phyloP scores from a whole-genome alignment of 1,140 invertebrate species.

The Bombus cullumanus region DNA sequence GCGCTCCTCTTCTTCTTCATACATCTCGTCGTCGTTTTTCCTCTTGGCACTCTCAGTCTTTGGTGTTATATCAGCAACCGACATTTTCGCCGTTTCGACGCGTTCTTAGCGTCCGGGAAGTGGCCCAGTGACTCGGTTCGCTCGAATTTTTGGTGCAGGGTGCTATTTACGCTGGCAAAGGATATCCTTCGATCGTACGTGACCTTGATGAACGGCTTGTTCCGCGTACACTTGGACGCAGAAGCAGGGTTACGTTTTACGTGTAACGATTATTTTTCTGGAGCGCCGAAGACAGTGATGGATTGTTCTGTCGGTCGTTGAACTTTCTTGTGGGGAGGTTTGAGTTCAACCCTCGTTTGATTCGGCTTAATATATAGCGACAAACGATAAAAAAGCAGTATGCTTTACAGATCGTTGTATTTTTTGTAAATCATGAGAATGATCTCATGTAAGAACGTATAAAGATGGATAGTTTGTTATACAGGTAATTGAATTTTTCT shows the following conservation, averaged over 20 bases:
- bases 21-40: background rate
- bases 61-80: slow-evolving; percentile 26
- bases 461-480: background rate
- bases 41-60: background rate
- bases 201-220: background rate
- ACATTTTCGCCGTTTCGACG: slow-evolving; percentile 49
- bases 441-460: background rate
- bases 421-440: background rate
- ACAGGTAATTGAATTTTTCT: background rate
- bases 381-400: background rate
- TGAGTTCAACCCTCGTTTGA: background rate
- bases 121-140: slow-evolving; percentile 14
- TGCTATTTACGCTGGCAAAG: background rate
- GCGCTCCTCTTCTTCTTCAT: background rate
- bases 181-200: background rate
- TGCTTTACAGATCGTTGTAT: background rate
- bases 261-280: background rate
- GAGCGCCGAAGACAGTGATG: background rate
- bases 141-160: background rate
- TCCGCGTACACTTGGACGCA: background rate
- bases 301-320: background rate
- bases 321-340: background rate
- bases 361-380: background rate
- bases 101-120: slow-evolving; percentile 43
- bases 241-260: background rate